Conservation (phyloP, 2,113 vertebrate genomes). For the Miniopterus natalensis region DNA sequence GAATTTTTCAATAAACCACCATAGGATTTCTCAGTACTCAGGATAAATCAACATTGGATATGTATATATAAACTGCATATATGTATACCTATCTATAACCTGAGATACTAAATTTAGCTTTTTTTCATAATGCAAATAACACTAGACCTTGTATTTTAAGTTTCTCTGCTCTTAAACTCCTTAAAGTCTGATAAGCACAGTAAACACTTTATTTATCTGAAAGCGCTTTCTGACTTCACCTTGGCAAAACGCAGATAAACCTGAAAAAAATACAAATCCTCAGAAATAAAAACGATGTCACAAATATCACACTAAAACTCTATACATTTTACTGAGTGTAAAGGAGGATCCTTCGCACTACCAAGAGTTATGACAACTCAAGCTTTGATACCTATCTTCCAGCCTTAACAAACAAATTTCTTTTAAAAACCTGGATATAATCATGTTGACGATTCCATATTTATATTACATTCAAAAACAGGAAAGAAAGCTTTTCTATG, state of each 20-base stretch:
- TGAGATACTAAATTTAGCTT: constrained; percentile 7
- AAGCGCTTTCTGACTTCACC: constrained; percentile 44
- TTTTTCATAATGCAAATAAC: constrained; percentile 34
- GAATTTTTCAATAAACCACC: constrained; percentile 4
- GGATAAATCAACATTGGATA: background rate
- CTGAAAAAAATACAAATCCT: background rate
- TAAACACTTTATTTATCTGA: background rate
- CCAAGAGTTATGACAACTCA: background rate
- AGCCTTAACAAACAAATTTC: background rate
- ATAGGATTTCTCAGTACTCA: background rate
- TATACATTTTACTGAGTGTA: background rate
- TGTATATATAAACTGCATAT: background rate
- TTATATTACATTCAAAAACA: constrained; percentile 47
- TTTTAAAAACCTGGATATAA: background rate
- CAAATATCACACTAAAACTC: constrained; percentile 12
- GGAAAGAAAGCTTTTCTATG: background rate
- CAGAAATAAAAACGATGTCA: background rate
- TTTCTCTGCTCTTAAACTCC: constrained; percentile 2
- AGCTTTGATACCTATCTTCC: background rate
- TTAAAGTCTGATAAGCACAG: background rate
- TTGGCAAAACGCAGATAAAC: constrained; percentile 26
- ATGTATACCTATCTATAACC: background rate
- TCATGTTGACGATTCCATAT: background rate
- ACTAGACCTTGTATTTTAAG: background rate
- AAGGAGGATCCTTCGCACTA: background rate